Percentiles rank a stretch among this genome's conserved stretches.
These are phyloP conservation scores for Musca vetustissima DNA, from an alignment of 1,140 invertebrate genomes.

Conservation along the genomic window DNA sequence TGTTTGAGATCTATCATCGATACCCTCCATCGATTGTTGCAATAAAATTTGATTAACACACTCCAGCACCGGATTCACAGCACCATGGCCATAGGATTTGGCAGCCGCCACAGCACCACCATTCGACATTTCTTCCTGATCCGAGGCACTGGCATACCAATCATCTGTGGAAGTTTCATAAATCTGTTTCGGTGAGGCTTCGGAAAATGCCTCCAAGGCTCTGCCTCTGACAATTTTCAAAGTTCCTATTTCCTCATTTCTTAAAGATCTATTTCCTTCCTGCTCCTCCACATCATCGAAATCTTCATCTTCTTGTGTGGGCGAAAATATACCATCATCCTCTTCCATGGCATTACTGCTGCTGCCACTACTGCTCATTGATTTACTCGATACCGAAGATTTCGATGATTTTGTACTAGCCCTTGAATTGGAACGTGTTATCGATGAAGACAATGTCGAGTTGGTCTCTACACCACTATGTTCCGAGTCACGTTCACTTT, in stretches of 20 bases:
- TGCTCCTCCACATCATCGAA: conserved; percentile 33
- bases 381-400: conserved; percentile 28
- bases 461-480: conserved; percentile 30
- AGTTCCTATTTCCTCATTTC: conserved; percentile 23
- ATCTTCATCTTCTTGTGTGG: conserved; percentile 39
- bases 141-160: conserved; percentile 65
- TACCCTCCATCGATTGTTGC: conserved; percentile 53
- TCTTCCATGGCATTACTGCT: conserved; percentile 35
- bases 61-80: conserved; percentile 69
- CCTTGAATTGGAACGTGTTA: conserved; percentile 22
- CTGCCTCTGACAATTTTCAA: conserved; percentile 39
- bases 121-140: conserved; percentile 60
- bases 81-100: conserved; percentile 52
- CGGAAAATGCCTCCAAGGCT: conserved; percentile 42
- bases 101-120: conserved; percentile 50
- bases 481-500: conserved; percentile 32
- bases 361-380: conserved; percentile 22
- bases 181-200: conserved; percentile 50
- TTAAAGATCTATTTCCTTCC: too few species aligned
- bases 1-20: conserved; percentile 20
- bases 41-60: conserved; percentile 63
- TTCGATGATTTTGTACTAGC: conserved; percentile 23
- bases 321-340: conserved; percentile 45
- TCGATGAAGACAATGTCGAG: neutral
- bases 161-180: conserved; percentile 61